Evolutionary conservation across 2,888 invertebrate genomes (phyloP), one percentile per base, ranked within the genome.

Genomic region (Folsomia candida): DNA sequence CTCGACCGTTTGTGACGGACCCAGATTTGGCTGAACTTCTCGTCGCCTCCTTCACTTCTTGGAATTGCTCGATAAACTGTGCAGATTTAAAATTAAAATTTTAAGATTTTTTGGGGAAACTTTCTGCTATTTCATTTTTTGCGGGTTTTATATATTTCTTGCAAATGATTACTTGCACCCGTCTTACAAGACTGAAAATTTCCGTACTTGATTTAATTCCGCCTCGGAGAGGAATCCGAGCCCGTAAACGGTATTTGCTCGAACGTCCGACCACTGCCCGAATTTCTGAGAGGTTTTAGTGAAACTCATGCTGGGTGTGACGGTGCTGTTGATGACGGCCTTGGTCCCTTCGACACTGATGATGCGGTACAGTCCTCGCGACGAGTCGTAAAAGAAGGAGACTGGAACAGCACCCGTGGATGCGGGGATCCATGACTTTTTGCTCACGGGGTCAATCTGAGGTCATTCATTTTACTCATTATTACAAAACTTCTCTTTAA

Each of bases 231-330:
- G 90, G 85, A 97, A 97, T 6, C 97, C 97, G 69, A 97, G 88
- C 0, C 97, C 97, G 83, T 97, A 97, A 11, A 97, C 96, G 0
- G 96, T 97, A 84, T 97, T 97, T 59, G 97, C 97, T 75, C 97
- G 87, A 57, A 95, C 92, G 85, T 98, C 98, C 78, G 96, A 95
- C 97, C 97, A 98, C 84, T 98, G 98, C 1, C 97, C 97, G 85
- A 98, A 98, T 85, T 98, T 98, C 85, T 97, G 97, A 9, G 97
- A 97, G 2, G 97, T 98, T 85, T 97, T 98, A 62, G 97, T 97
- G 83, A 98, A 97, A 58, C 94, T 94, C 97, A 98, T 97, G 83
- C 92, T 94, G 6, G 96, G 93, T 67, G 96, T 96, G 80, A 98
- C 94, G 60, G 97, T 97, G 83, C 96, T 97, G 86, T 98, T 98